These are phyloP conservation scores for Colistium nudipinnis DNA, from an alignment of 2,113 vertebrate species.

Conservation along the genomic window DNA sequence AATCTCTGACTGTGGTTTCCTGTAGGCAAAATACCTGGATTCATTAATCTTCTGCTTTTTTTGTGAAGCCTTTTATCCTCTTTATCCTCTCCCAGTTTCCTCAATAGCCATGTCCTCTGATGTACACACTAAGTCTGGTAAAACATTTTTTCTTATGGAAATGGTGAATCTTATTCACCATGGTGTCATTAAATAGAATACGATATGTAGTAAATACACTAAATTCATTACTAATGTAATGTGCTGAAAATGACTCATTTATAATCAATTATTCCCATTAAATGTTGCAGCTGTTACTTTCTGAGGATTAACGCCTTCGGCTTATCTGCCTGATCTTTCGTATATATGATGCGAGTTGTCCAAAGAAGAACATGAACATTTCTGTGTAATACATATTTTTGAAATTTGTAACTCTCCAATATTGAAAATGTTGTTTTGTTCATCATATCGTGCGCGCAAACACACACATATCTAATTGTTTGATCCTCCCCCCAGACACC, in stretches of 20 bases:
- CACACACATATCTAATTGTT: constrained; percentile 16
- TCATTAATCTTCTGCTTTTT: neutral
- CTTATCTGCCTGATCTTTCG: neutral
- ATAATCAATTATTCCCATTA: constrained; percentile 1
- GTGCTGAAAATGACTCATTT: neutral
- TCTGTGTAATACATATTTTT: neutral
- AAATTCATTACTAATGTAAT: neutral
- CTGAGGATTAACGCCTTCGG: neutral
- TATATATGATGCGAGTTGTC: neutral
- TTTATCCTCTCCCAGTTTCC: neutral
- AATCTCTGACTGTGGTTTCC: neutral
- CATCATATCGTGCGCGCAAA: constrained; percentile 1
- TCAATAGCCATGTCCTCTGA: no score
- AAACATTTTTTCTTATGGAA: no score
- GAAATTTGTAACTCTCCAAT: no score
- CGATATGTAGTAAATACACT: neutral
- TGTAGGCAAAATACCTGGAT: neutral
- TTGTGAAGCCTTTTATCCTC: neutral
- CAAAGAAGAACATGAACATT: neutral
- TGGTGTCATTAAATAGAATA: neutral
- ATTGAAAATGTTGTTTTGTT: no score
- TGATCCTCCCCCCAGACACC: neutral
- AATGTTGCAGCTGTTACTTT: neutral
- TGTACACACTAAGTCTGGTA: no score
- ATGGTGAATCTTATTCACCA: neutral